Conservation (phyloP, 2,113 vertebrate genomes). For the Clupea harengus region DNA sequence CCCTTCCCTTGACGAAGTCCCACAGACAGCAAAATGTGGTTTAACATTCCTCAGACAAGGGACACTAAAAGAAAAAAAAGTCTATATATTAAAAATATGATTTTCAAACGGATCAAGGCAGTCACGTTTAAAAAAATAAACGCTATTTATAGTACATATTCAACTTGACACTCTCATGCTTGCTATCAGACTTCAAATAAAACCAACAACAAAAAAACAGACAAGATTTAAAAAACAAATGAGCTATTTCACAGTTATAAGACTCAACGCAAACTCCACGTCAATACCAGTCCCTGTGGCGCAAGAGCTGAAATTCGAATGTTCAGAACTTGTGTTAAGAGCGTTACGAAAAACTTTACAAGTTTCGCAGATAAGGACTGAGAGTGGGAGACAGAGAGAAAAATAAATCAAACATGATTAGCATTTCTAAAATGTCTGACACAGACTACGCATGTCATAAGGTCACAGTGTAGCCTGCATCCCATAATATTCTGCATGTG, state of each 20-base stretch:
- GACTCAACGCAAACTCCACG: slow-evolving; percentile 32
- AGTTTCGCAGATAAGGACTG: not conserved
- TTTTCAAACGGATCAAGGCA: slow-evolving; percentile 57
- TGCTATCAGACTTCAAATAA: slow-evolving; percentile 55
- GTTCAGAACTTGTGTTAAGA: not conserved
- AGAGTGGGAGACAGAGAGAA: not conserved
- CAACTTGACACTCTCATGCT: slow-evolving; percentile 59
- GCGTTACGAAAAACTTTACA: not conserved
- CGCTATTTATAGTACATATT: slow-evolving; percentile 39
- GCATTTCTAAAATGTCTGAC: not conserved
- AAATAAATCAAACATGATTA: not conserved
- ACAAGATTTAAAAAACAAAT: slow-evolving; percentile 36
- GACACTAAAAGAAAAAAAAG: slow-evolving; percentile 40
- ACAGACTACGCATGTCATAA: not conserved
- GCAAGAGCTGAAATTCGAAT: slow-evolving; percentile 16
- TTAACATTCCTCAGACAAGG: slow-evolving; percentile 51
- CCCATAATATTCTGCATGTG: not conserved
- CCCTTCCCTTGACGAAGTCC: slow-evolving; percentile 37
- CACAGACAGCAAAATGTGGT: slow-evolving; percentile 39
- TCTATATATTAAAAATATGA: slow-evolving; percentile 55
- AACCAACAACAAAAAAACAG: slow-evolving; percentile 39
- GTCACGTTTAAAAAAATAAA: slow-evolving; percentile 65
- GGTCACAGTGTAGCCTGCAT: slow-evolving; percentile 14
- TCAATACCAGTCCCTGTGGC: not conserved
- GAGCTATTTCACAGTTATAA: slow-evolving; percentile 62